These are phyloP conservation scores for Listrodromus nycthemerus DNA, from an alignment of 2,888 invertebrate genomes.

Conservation along the genomic window DNA sequence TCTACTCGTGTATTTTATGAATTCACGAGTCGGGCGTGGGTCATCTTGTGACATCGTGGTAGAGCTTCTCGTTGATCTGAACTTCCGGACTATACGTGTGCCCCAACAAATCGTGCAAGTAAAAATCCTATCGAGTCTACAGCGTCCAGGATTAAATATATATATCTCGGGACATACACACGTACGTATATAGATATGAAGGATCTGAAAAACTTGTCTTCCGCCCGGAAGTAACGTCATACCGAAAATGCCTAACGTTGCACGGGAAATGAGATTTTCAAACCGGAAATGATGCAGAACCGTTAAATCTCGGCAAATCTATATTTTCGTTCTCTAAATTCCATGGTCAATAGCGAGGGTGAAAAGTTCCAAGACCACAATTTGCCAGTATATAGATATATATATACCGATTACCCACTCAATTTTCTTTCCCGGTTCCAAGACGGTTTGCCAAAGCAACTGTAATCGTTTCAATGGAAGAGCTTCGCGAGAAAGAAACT, in stretches of 20 bases:
- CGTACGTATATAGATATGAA: too few species aligned
- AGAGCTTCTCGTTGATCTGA: conserved; percentile 7
- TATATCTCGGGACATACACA: too few species aligned
- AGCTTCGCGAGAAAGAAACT: conserved; percentile 19
- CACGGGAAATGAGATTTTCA: too few species aligned
- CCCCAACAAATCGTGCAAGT: not conserved
- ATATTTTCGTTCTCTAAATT: too few species aligned
- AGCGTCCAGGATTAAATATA: too few species aligned
- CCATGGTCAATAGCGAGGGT: too few species aligned
- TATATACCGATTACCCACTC: not conserved
- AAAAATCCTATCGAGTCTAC: not conserved
- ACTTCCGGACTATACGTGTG: conserved; percentile 32
- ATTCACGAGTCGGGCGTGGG: conserved; percentile 48
- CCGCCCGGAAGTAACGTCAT: too few species aligned
- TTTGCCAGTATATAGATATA: not conserved
- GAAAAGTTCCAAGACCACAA: not conserved
- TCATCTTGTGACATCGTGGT: conserved; percentile 25
- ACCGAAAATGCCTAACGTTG: too few species aligned
- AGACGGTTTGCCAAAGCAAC: not conserved
- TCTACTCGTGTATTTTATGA: conserved; percentile 30
- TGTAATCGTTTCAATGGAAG: not conserved
- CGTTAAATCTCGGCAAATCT: too few species aligned
- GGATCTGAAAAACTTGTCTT: too few species aligned
- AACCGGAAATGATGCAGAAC: too few species aligned
- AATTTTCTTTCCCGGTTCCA: not conserved